phyloP scores from a whole-genome alignment of 1,140 invertebrate genomes.

The Leptopilina boulardi region DNA sequence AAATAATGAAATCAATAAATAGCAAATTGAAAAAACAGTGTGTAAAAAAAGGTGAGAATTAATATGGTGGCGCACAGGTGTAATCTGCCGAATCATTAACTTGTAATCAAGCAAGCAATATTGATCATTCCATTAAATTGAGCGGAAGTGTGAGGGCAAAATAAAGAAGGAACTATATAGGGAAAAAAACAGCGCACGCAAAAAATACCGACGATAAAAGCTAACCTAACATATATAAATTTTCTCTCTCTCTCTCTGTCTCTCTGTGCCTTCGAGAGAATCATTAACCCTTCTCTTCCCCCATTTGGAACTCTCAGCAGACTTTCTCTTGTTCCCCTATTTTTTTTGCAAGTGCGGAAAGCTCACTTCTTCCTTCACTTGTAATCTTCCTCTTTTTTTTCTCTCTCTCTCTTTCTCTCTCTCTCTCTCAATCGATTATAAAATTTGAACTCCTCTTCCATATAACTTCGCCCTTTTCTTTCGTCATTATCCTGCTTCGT shows the following conservation, averaged over 20 bases:
- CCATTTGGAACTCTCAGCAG: background rate
- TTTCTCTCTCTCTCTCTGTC: background rate
- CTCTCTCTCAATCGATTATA: slow-evolving; percentile 20
- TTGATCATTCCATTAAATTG: slow-evolving; percentile 8
- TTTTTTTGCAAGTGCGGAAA: background rate
- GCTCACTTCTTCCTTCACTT: background rate
- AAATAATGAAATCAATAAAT: too few relatives aligned
- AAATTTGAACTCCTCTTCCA: slow-evolving; percentile 5
- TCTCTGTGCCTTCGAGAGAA: background rate
- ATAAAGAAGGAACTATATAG: background rate
- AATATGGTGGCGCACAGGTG: background rate
- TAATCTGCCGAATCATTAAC: slow-evolving; percentile 5
- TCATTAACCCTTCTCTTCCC: background rate
- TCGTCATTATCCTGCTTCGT: slow-evolving; percentile 24
- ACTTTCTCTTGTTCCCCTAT: background rate
- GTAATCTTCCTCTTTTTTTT: slow-evolving; percentile 18
- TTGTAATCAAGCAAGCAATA: slow-evolving; percentile 4
- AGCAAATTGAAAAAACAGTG: background rate
- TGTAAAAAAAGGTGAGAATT: background rate
- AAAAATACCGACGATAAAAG: slow-evolving; percentile 3
- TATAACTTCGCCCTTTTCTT: background rate
- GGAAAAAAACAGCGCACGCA: background rate
- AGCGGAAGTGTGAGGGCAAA: slow-evolving; percentile 4
- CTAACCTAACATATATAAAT: slow-evolving; percentile 3
- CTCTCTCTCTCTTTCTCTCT: too few relatives aligned